Evolutionary conservation across 2,113 vertebrate species (phyloP).

Genomic region (Bagarius yarrelli): DNA sequence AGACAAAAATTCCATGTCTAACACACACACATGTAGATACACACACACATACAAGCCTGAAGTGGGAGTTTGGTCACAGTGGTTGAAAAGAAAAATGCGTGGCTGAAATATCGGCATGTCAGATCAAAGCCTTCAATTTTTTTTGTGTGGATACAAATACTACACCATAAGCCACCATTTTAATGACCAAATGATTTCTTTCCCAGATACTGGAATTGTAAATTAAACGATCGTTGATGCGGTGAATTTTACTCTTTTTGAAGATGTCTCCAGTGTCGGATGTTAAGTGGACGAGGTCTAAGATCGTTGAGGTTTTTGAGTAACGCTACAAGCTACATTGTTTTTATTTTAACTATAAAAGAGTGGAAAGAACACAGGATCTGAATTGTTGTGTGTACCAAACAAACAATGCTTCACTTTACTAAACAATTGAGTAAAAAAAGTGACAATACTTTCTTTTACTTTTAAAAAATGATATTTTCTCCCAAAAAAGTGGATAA

Average conservation of each 20-base stretch:
- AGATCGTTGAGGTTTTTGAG: background rate
- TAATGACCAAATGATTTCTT: background rate
- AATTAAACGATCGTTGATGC: background rate
- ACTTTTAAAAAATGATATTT: no score
- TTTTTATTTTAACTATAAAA: background rate
- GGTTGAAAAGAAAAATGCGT: constrained; percentile 11
- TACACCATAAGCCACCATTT: background rate
- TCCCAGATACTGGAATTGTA: background rate
- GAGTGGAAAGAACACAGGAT: background rate
- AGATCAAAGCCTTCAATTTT: constrained; percentile 2
- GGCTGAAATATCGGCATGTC: background rate
- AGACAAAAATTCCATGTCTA: background rate
- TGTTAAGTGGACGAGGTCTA: background rate
- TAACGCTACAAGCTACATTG: background rate
- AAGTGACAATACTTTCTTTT: no score
- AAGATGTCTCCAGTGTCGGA: background rate
- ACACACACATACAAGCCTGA: background rate
- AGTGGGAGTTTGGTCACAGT: constrained; percentile 23
- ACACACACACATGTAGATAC: background rate
- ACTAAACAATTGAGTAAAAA: no score
- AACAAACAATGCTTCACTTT: background rate
- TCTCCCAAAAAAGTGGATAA: no score
- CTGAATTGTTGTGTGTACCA: background rate
- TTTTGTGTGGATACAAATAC: background rate
- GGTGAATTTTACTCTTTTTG: background rate